phyloP scores from a whole-genome alignment of 2,888 invertebrate species.

The Tenthredo distinguenda region DNA sequence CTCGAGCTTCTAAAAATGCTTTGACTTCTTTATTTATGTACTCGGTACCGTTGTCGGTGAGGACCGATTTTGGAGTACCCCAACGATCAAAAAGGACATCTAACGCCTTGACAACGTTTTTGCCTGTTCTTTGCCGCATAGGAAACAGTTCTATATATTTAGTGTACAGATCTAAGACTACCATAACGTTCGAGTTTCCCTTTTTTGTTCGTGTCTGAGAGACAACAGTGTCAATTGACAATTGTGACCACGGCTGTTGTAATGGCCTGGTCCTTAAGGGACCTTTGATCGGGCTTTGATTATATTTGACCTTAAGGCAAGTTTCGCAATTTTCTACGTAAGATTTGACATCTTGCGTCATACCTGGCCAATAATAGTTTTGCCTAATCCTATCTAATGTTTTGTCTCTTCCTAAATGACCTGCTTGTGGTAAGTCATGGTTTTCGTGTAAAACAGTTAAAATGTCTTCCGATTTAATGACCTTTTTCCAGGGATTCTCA shows the following conservation, averaged over 20 bases:
- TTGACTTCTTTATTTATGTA: constrained; percentile 55
- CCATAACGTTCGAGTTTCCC: constrained; percentile 11
- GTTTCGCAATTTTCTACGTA: constrained; percentile 52
- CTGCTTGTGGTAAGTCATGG: constrained; percentile 53
- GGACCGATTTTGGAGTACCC: constrained; percentile 50
- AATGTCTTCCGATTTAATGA: constrained; percentile 36
- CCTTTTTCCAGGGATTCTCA: constrained; percentile 49
- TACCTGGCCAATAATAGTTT: constrained; percentile 53
- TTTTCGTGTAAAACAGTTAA: constrained; percentile 52
- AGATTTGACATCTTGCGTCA: constrained; percentile 54
- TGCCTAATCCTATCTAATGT: constrained; percentile 55
- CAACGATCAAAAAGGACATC: constrained; percentile 57
- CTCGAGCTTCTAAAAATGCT: constrained; percentile 46
- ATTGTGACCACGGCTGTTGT: constrained; percentile 11
- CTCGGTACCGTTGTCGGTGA: constrained; percentile 56
- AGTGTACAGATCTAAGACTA: constrained; percentile 13
- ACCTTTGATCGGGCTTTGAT: constrained; percentile 45
- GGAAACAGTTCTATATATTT: constrained; percentile 35
- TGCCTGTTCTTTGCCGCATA: constrained; percentile 7
- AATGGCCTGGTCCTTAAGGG: constrained; percentile 6
- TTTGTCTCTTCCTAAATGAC: constrained; percentile 56
- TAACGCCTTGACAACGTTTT: constrained; percentile 35
- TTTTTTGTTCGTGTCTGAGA: constrained; percentile 10
- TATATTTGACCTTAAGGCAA: constrained; percentile 52
- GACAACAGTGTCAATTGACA: constrained; percentile 14